phyloP scores from a whole-genome alignment of 92 coral and sea anemone species.

The Bergia sp. region DNA sequence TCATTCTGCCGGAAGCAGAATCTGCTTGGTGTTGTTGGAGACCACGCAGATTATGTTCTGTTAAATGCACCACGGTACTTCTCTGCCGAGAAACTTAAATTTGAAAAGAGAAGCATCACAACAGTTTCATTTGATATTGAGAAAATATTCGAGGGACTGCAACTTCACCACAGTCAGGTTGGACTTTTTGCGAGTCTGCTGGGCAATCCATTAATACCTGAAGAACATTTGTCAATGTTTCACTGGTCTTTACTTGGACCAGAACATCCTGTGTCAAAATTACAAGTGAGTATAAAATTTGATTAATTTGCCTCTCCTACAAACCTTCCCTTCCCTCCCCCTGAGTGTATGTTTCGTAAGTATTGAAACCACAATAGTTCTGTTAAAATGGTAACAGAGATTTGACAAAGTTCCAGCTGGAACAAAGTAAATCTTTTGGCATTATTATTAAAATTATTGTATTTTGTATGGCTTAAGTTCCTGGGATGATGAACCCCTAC shows the following conservation, averaged over 20 bases:
- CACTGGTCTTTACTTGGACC: constrained; percentile 93
- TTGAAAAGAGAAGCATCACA: constrained; percentile 82
- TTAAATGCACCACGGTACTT: constrained; percentile 86
- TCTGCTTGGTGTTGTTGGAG: constrained; percentile 77
- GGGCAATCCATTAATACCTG: constrained; percentile 89
- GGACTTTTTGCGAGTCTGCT: constrained; percentile 90
- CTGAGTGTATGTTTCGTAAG: too few relatives aligned
- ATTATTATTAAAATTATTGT: too few relatives aligned
- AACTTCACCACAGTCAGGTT: constrained; percentile 70
- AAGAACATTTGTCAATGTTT: constrained; percentile 86
- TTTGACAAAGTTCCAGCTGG: too few relatives aligned
- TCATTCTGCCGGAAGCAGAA: constrained; percentile 71
- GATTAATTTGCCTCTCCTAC: too few relatives aligned
- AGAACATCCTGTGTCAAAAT: constrained; percentile 86
- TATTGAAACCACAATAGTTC: too few relatives aligned
- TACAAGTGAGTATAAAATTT: constrained; percentile 60
- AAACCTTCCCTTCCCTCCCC: too few relatives aligned
- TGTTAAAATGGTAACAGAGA: too few relatives aligned
- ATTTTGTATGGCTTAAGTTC: too few relatives aligned
- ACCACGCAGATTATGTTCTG: constrained; percentile 88
- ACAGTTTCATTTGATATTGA: constrained; percentile 77
- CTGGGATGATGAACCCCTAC: too few relatives aligned
- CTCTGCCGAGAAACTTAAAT: constrained; percentile 89
- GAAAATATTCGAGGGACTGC: constrained; percentile 65
- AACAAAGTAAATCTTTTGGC: too few relatives aligned